Base-by-base conservation (phyloP, 1,140 invertebrate genomes). In the Drosophila mojavensis region DNA sequence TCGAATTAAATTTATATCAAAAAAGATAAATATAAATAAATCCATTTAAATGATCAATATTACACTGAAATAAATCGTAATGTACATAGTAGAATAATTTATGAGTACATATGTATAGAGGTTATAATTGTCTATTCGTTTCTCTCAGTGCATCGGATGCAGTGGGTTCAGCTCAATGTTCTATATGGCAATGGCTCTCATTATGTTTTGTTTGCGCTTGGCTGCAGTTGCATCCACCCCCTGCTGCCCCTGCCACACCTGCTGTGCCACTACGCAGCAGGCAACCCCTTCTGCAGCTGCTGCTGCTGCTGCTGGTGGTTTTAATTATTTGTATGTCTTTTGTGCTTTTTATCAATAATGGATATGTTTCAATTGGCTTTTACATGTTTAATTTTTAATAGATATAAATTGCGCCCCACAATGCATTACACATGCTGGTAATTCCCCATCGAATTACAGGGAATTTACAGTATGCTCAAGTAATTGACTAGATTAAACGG, bases 181-280 rank as follows among this genome's bases (percentile, higher is more conserved):
- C 54, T 58, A 66, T 65, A 51, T 69, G 65, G 56, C 48, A 47
- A 17, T 68, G 66, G 20, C 60, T 64, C 54, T 82, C 79, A 86
- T 88, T 86, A 86, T 88, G 82, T 82, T 79, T 48, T 61, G 72
- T 88, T 88, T 88, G 72, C 82, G 82, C 76, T 86, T 83, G 68
- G 83, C 72, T 86, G 83, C 7, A 33, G 43, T 45, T 66, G 66
- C 75, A 66, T 5, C 62, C 59, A 59, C 53, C 48, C 58, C 58
- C 45, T 26, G 17, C 36, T 17, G 26, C 36, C 47, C 5, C 39
- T 51, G 17, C 9, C 6, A 13, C 1, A 0, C 30, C 6, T 7
- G 20, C 15, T 60, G 69, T 17, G n/a, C 43, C 43, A 3, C 15
- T 17, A 17, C 43, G n/a, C 6, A 39, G 36, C 20, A 3, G 36